Base-by-base conservation (phyloP, 2,797 vertebrate species). In the Argentina silus region DNA sequence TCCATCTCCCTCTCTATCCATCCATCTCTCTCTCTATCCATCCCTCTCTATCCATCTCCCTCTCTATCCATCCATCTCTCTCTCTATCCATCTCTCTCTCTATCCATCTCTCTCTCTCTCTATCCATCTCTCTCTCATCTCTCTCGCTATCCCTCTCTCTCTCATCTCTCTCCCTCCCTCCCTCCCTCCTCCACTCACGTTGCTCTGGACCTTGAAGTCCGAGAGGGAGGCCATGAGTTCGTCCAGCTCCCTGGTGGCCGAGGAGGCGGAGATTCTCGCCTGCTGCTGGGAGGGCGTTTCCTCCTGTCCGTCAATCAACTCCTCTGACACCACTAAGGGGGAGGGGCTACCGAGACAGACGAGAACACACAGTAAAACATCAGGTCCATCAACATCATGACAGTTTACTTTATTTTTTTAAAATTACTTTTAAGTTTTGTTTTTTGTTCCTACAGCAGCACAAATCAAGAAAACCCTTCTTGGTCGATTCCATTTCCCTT, bases 141-240 rank as follows among this genome's bases (percentile, higher is more conserved):
- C 15, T 43, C 3, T 67, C 4, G 7, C 47, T 67, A 44, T 69
- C 56, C 27, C n/a, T 7, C 14, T 9, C 14, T 45, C n/a, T 43
- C 27, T 43, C 57, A 7, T 36, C 27, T 4, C 2, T 36, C 21
- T 15, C 64, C 23, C 65, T 23, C 44, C 7, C 7, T 21, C 45
- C 3, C 11, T 21, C 42, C 8, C 61, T 43, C 27, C 7, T 8
- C 64, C 65, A 90, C 92, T 85, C 85, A 87, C 87, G 73, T 84
- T 91, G 87, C 75, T 92, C 80, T 85, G 89, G 89, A 99, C 96
- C 95, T 99, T 99, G 70, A 99, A 99, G 90, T 99, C 98, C 0
- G 98, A 99, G 83, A 99, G 94, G 0, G 96, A 99, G 17, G 97
- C 98, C 98, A 99, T 99, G 75, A 99, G 95, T 88, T 99, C 96